These are phyloP conservation scores for Brachionus rubens DNA, from an alignment of 1,140 invertebrate genomes.

Conservation along the genomic window DNA sequence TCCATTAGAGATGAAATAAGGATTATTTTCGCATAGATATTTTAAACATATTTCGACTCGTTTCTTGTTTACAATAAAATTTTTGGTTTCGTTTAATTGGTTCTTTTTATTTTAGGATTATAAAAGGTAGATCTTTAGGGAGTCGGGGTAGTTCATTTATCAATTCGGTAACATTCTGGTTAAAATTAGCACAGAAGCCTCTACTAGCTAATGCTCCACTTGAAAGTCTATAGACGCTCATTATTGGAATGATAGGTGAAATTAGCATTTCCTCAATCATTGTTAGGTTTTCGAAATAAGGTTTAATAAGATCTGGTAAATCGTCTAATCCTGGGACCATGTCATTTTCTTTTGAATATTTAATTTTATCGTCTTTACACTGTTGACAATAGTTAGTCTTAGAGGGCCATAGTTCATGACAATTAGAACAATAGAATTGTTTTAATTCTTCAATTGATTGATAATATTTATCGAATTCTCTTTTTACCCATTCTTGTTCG, in stretches of 20 bases:
- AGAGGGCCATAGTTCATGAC: background rate
- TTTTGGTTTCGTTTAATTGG: constrained; percentile 1
- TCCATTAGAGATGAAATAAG: background rate
- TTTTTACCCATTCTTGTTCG: background rate
- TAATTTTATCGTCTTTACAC: background rate
- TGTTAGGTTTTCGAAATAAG: background rate
- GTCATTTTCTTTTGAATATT: constrained; percentile 26
- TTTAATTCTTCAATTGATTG: background rate
- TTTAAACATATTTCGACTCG: constrained; percentile 2
- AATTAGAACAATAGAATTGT: constrained; percentile 17
- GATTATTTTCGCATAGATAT: constrained; percentile 19
- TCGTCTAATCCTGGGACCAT: background rate
- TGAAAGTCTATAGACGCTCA: constrained; percentile 4
- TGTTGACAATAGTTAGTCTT: constrained; percentile 7
- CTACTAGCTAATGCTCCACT: constrained; percentile 6
- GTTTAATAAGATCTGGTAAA: background rate
- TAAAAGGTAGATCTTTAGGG: background rate
- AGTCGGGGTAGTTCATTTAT: background rate
- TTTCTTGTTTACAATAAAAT: constrained; percentile 12
- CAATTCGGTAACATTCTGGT: background rate
- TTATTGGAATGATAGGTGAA: constrained; percentile 7
- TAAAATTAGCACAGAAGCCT: constrained; percentile 19
- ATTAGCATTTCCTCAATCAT: constrained; percentile 20
- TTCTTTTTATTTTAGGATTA: background rate
- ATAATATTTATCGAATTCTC: background rate